phyloP scores from a whole-genome alignment of 2,113 vertebrate species.

The Microtus pennsylvanicus region DNA sequence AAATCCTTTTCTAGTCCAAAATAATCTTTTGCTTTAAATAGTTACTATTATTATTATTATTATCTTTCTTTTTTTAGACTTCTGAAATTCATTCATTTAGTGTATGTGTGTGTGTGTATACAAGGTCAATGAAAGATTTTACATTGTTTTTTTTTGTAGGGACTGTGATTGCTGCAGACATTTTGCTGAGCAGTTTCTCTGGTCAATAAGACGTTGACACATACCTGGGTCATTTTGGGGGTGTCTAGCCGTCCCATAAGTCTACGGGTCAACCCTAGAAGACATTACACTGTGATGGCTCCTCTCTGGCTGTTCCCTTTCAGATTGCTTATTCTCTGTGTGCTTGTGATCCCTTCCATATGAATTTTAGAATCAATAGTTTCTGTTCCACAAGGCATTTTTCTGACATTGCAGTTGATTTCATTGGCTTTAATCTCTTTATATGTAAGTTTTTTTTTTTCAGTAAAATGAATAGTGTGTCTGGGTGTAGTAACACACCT shows the following conservation, averaged over 20 bases:
- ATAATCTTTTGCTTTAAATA: neutral
- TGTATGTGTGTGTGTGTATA: neutral
- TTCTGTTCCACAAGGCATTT: neutral
- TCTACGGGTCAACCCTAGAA: too few species aligned
- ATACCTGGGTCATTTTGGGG: neutral
- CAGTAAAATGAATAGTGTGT: neutral
- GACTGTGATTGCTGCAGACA: too few species aligned
- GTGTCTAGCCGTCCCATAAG: neutral
- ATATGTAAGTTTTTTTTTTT: neutral
- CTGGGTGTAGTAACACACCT: neutral
- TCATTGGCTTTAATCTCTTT: neutral
- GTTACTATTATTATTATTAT: neutral
- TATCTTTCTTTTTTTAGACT: neutral
- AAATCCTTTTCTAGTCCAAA: neutral
- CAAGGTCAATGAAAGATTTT: neutral
- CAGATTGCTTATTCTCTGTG: neutral
- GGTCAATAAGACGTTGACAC: neutral
- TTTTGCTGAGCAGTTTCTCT: rapidly evolving
- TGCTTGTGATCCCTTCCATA: too few species aligned
- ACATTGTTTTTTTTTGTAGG: neutral
- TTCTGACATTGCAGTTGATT: neutral
- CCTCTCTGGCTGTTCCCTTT: neutral
- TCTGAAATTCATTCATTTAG: too few species aligned
- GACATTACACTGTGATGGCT: neutral
- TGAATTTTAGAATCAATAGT: neutral